Percentiles rank a stretch among this genome's conserved stretches.
phyloP scores from a whole-genome alignment of 2,888 invertebrate genomes.

The Mermis nigrescens region DNA sequence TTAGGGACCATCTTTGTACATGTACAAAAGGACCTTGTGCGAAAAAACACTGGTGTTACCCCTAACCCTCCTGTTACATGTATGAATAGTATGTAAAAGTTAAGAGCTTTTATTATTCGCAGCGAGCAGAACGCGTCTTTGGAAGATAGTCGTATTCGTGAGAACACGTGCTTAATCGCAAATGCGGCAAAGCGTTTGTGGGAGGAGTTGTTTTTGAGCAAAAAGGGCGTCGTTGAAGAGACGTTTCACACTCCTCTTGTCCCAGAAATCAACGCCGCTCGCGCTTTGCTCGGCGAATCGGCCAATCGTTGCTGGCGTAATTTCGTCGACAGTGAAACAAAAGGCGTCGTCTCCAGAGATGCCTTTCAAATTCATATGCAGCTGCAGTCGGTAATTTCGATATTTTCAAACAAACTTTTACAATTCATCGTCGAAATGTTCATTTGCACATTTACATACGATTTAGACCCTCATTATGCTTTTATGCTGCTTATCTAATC shows the following conservation, averaged over 20 bases:
- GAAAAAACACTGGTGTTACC: too few relatives aligned
- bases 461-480: too few relatives aligned
- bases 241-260: constrained; percentile 42
- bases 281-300: constrained; percentile 64
- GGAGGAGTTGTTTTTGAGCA: constrained; percentile 87
- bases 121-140: background rate
- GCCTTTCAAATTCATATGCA: constrained; percentile 66
- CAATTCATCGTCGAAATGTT: background rate
- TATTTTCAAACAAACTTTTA: background rate
- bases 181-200: constrained; percentile 81
- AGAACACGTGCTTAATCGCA: constrained; percentile 43
- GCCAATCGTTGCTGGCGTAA: constrained; percentile 72
- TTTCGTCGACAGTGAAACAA: constrained; percentile 66
- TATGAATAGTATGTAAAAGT: too few relatives aligned
- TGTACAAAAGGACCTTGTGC: too few relatives aligned
- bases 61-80: too few relatives aligned
- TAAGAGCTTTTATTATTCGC: background rate
- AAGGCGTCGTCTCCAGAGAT: constrained; percentile 45
- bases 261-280: constrained; percentile 55
- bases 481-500: too few relatives aligned
- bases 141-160: constrained; percentile 9
- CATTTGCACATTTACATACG: too few relatives aligned
- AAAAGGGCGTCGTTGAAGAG: constrained; percentile 87
- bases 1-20: too few relatives aligned
- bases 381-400: constrained; percentile 58